Conservation (phyloP, 2,113 vertebrate species). For the Alosa alosa region DNA sequence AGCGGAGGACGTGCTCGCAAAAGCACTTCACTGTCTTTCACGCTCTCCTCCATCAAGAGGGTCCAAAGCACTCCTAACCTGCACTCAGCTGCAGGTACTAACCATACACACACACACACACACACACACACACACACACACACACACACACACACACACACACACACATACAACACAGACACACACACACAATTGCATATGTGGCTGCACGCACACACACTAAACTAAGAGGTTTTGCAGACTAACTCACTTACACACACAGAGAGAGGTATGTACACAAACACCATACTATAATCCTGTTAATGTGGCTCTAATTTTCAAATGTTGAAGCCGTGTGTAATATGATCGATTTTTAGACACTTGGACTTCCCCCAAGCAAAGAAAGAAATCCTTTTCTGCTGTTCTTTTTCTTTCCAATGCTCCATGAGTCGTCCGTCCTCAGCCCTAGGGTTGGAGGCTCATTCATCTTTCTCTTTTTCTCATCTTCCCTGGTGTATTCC, state of each 20-base stretch:
- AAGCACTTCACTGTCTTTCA: conserved; percentile 87
- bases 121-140: conserved; percentile 40
- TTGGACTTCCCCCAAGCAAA: no score
- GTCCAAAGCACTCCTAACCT: conserved; percentile 98
- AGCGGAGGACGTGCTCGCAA: conserved; percentile 91
- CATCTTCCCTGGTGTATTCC: no score
- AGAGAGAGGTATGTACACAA: not conserved
- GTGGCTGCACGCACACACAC: not conserved
- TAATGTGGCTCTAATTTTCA: no score
- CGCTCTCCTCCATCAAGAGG: conserved; percentile 95
- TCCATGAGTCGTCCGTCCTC: not conserved
- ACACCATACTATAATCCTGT: not conserved
- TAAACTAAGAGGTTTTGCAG: no score
- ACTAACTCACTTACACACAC: not conserved
- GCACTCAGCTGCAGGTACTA: conserved; percentile 86
- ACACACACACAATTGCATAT: not conserved
- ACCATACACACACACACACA: conserved; percentile 45
- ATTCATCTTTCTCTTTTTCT: no score
- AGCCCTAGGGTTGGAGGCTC: no score
- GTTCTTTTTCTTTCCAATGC: not conserved
- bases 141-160: not conserved
- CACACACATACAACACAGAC: no score
- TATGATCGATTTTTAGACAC: no score
- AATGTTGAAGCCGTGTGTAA: no score
- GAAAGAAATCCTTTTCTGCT: not conserved